These are phyloP conservation scores for Athalia circularis DNA, from an alignment of 2,888 invertebrate genomes.

Conservation along the genomic window DNA sequence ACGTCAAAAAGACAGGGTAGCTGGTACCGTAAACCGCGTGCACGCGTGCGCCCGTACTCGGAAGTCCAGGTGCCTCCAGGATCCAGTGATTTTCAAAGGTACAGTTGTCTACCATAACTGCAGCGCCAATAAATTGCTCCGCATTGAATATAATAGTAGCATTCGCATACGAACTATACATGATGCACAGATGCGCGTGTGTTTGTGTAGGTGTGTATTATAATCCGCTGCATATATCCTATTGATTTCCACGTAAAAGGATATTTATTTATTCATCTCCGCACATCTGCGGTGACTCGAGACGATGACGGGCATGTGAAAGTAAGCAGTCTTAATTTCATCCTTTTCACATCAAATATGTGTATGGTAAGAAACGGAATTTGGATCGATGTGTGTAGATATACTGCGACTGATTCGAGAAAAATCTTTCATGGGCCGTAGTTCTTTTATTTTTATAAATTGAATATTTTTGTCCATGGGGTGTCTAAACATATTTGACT, in stretches of 20 bases:
- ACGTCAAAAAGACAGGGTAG: neutral
- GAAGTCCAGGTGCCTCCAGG: constrained; percentile 35
- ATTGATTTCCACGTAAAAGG: constrained; percentile 12
- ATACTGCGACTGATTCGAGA: too few species aligned
- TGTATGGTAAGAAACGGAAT: neutral
- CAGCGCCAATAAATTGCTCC: constrained; percentile 3
- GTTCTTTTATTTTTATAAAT: neutral
- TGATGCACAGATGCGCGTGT: constrained; percentile 1
- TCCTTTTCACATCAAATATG: too few species aligned
- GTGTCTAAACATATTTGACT: neutral
- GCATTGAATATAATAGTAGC: constrained; percentile 9
- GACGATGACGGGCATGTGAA: too few species aligned
- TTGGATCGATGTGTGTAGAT: neutral
- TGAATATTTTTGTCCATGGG: neutral
- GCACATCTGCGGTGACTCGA: neutral
- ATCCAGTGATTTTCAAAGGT: constrained; percentile 36
- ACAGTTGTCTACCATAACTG: neutral
- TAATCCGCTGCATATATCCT: neutral
- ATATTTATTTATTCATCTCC: too few species aligned
- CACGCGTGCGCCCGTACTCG: constrained; percentile 22
- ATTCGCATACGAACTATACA: neutral
- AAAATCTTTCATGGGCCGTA: neutral
- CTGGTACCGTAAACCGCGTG: constrained; percentile 32
- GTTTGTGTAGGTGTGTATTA: neutral
- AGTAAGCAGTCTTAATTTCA: too few species aligned